Evolutionary conservation across 2,888 invertebrate species (phyloP).

Genomic region (Achlya flavicornis): DNA sequence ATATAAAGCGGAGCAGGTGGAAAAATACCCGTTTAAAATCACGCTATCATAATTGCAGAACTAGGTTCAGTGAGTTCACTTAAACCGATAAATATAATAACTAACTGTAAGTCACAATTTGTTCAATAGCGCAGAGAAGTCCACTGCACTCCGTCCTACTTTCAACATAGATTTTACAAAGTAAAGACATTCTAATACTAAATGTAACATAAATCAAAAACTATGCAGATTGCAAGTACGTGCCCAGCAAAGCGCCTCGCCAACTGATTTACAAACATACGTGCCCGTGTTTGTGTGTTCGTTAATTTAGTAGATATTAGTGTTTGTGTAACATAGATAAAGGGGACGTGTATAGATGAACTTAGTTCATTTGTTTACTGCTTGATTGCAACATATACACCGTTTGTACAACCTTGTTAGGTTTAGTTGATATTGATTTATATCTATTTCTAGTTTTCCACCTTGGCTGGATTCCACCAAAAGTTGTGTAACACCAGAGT

Average conservation of each 20-base stretch:
- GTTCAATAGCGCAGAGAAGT: not conserved
- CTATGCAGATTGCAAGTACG: constrained; percentile 50
- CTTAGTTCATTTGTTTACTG: constrained; percentile 27
- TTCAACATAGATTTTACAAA: not conserved
- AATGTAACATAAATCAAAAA: constrained; percentile 52
- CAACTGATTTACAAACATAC: constrained; percentile 50
- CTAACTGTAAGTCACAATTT: not conserved
- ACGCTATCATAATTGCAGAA: constrained; percentile 3
- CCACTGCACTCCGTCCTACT: not conserved
- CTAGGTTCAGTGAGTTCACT: not conserved
- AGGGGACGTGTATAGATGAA: constrained; percentile 23
- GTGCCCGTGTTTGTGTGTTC: constrained; percentile 28
- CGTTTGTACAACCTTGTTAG: not conserved
- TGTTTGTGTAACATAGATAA: constrained; percentile 39
- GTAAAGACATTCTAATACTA: constrained; percentile 16
- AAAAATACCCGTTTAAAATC: not conserved
- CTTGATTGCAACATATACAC: not conserved
- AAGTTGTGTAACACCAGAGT: no score
- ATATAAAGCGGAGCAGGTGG: no score
- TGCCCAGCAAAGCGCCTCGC: constrained; percentile 29
- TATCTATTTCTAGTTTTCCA: no score
- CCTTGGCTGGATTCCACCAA: no score
- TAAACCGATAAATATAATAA: not conserved
- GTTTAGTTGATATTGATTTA: no score
- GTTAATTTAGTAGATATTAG: constrained; percentile 40